phyloP scores from a whole-genome alignment of 2,888 invertebrate genomes.

The Sphaerophoria rueppellii region DNA sequence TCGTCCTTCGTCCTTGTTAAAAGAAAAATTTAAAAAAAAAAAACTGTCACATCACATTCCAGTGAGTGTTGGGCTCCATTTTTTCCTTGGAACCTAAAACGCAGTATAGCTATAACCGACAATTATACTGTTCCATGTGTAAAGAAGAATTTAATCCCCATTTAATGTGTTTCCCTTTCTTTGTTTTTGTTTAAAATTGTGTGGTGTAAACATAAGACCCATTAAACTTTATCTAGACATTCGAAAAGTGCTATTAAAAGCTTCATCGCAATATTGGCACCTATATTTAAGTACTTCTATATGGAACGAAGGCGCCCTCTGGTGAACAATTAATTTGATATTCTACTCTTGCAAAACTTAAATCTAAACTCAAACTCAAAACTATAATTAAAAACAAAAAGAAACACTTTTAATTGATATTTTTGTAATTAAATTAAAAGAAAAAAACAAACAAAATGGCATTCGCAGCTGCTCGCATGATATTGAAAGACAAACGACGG shows the following conservation, averaged over 20 bases:
- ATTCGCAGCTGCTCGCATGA: constrained; percentile 92
- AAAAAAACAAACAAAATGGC: constrained; percentile 86
- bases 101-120: constrained; percentile 16
- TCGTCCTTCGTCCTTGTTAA: constrained; percentile 35
- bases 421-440: neutral
- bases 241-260: constrained; percentile 40
- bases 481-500: constrained; percentile 90
- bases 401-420: neutral
- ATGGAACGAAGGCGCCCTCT: constrained; percentile 4
- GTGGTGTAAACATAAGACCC: constrained; percentile 47
- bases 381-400: neutral
- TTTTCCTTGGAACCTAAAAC: neutral
- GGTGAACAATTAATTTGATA: constrained; percentile 47
- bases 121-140: neutral
- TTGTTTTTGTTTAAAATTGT: neutral
- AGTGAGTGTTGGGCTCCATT: neutral
- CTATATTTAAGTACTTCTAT: neutral
- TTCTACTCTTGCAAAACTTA: constrained; percentile 9
- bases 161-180: neutral
- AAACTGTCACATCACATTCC: constrained; percentile 24
- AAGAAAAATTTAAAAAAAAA: neutral
- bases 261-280: constrained; percentile 11
- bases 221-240: constrained; percentile 4
- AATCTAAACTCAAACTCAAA: constrained; percentile 3
- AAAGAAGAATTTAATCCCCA: neutral